Evolutionary conservation across 2,888 invertebrate genomes (phyloP).

Genomic region (Spicauda simplicius): DNA sequence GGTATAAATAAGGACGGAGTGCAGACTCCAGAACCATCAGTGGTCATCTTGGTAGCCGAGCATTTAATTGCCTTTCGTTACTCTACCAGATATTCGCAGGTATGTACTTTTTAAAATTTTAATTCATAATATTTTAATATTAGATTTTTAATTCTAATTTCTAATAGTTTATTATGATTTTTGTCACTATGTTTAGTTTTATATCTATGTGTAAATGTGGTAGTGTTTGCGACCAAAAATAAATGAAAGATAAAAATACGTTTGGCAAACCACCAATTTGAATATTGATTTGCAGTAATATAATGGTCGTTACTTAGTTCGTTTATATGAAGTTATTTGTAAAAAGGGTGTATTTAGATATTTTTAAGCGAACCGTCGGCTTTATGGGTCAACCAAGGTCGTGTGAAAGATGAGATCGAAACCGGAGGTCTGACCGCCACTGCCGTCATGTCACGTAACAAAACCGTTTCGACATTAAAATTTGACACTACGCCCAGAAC

Average conservation of each 20-base stretch:
- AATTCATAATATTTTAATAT: no score
- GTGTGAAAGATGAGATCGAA: constrained; percentile 68
- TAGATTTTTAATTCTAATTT: no score
- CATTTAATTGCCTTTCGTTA: constrained; percentile 4
- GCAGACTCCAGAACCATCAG: constrained; percentile 35
- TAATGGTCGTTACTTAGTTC: not conserved
- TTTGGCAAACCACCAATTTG: not conserved
- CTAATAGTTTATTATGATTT: no score
- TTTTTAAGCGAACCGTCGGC: constrained; percentile 41
- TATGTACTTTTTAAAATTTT: constrained; percentile 34
- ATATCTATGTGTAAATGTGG: not conserved
- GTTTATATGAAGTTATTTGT: not conserved
- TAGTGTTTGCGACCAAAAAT: not conserved
- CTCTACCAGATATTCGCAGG: constrained; percentile 8
- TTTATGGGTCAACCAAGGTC: constrained; percentile 62
- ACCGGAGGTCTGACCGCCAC: constrained; percentile 58
- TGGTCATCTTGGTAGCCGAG: constrained; percentile 36
- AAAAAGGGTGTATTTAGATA: constrained; percentile 1
- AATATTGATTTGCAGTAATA: not conserved
- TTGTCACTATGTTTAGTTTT: not conserved
- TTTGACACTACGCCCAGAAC: constrained; percentile 68
- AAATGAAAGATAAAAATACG: not conserved
- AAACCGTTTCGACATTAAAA: constrained; percentile 74
- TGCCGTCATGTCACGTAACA: constrained; percentile 66
- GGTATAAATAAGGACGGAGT: constrained; percentile 56